A percentile compares a stretch with the other conserved stretches of the same genome.
These are phyloP conservation scores for Cirrhinus molitorella DNA, from an alignment of 2,797 vertebrate species.

Conservation along the genomic window DNA sequence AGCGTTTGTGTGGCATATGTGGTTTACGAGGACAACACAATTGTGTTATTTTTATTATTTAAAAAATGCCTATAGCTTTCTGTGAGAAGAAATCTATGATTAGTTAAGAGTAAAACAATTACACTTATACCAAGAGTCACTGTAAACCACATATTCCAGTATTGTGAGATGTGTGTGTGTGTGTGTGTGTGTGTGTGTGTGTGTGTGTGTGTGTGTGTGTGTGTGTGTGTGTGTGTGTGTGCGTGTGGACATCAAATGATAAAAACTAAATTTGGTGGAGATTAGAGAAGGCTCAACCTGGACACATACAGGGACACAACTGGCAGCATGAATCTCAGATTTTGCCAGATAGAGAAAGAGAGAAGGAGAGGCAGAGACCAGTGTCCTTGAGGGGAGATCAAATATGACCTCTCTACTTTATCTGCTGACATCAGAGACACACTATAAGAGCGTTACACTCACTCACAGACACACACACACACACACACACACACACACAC, in stretches of 20 bases:
- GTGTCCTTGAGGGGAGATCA: slow-evolving; percentile 78
- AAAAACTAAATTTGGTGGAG: neutral
- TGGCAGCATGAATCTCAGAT: slow-evolving; percentile 27
- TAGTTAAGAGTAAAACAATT: neutral
- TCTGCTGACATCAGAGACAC: slow-evolving; percentile 26
- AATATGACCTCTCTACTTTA: slow-evolving; percentile 66
- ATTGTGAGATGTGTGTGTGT: neutral
- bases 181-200: neutral
- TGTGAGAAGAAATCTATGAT: no score
- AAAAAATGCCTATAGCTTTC: no score
- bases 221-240: neutral
- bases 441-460: slow-evolving; percentile 2
- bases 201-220: neutral
- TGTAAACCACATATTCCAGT: neutral
- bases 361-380: slow-evolving; percentile 33
- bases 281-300: slow-evolving; percentile 21
- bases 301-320: slow-evolving; percentile 37
- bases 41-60: no score
- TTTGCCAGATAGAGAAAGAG: slow-evolving; percentile 32
- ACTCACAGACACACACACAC: slow-evolving; percentile 31
- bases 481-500: slow-evolving; percentile 42
- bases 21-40: neutral
- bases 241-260: neutral
- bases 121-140: neutral
- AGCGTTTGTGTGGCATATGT: neutral